Conservation (phyloP, 2,888 invertebrate species). For the Cephus pygmeus region DNA sequence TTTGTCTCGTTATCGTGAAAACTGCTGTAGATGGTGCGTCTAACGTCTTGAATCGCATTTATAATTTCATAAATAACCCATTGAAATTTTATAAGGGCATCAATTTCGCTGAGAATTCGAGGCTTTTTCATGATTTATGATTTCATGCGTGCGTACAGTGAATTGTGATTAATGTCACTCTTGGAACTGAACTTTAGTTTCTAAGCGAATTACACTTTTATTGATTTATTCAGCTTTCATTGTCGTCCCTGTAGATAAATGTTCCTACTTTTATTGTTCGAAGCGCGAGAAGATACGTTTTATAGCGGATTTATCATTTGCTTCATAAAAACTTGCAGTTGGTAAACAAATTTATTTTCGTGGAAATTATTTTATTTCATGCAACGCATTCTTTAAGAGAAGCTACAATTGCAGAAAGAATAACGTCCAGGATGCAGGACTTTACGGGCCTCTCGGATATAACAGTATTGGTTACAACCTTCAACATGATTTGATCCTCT, state of each 20-base stretch:
- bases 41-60: neutral
- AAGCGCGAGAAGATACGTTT: neutral
- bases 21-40: neutral
- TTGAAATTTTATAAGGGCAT: neutral
- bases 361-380: neutral
- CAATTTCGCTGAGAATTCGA: neutral
- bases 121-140: neutral
- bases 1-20: constrained; percentile 2
- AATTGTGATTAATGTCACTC: neutral
- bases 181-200: neutral
- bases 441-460: neutral
- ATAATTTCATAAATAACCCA: neutral
- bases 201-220: neutral
- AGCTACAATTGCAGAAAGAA: neutral
- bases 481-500: neutral
- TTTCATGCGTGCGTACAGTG: neutral
- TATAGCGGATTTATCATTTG: neutral
- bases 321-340: neutral
- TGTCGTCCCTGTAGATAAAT: neutral
- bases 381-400: neutral
- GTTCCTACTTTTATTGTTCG: neutral
- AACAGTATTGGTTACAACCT: neutral
- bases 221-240: neutral
- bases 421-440: neutral
- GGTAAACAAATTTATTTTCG: neutral